These are phyloP conservation scores for Trissolcus japonicus DNA, from an alignment of 2,888 invertebrate species.

Conservation along the genomic window DNA sequence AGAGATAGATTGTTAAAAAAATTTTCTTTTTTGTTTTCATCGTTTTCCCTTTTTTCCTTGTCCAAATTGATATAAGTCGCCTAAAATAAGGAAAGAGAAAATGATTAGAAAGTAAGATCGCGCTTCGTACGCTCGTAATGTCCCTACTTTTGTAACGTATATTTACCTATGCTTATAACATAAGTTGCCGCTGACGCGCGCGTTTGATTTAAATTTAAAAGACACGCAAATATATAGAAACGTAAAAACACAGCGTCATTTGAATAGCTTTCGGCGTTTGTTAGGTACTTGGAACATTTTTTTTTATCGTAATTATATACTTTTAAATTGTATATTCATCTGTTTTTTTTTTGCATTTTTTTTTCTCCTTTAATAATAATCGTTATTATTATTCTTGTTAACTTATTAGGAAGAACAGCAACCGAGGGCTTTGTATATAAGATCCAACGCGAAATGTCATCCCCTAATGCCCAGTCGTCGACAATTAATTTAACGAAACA, in stretches of 20 bases:
- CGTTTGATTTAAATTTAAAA: conserved; percentile 50
- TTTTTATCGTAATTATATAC: conserved; percentile 14
- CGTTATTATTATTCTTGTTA: conserved; percentile 24
- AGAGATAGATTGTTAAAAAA: conserved; percentile 13
- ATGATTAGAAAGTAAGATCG: conserved; percentile 16
- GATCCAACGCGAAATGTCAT: conserved; percentile 26
- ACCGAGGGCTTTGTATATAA: conserved; percentile 42
- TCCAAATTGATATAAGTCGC: conserved; percentile 38
- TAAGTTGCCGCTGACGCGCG: conserved; percentile 32
- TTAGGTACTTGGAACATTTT: conserved; percentile 54
- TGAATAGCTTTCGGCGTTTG: conserved; percentile 57
- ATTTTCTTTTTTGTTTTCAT: not conserved
- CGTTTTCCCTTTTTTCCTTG: conserved; percentile 46
- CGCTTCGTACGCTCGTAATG: conserved; percentile 18
- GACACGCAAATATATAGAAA: conserved; percentile 40
- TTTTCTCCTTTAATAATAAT: conserved; percentile 10
- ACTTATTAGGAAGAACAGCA: conserved; percentile 59
- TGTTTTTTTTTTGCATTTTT: conserved; percentile 20
- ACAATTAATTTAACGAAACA: conserved; percentile 5
- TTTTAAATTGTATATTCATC: not conserved
- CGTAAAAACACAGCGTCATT: conserved; percentile 50
- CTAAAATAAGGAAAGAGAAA: conserved; percentile 20
- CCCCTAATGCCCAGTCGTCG: conserved; percentile 51
- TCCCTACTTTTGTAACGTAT: conserved; percentile 16
- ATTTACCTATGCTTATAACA: conserved; percentile 16